Conservation (phyloP, 2,797 vertebrate genomes). For the Trachops cirrhosus region DNA sequence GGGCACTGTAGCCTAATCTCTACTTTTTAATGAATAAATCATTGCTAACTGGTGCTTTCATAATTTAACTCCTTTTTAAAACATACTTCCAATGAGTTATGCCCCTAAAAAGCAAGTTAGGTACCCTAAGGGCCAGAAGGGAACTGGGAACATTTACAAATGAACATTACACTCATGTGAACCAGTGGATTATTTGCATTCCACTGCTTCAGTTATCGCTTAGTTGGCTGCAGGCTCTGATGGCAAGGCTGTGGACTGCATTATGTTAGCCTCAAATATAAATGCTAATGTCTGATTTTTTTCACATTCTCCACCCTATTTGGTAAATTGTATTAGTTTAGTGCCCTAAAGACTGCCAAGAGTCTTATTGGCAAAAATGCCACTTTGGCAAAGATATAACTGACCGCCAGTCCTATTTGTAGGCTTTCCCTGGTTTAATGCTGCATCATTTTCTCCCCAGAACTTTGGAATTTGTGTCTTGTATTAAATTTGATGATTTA, state of each 20-base stretch:
- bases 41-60: conserved; percentile 79
- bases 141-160: conserved; percentile 83
- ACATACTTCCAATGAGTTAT: conserved; percentile 71
- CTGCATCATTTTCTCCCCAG: conserved; percentile 55
- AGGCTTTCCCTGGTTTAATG: conserved; percentile 69
- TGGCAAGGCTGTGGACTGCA: conserved; percentile 81
- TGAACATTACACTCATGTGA: conserved; percentile 83
- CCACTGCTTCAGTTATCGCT: conserved; percentile 83
- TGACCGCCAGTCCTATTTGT: conserved; percentile 76
- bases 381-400: conserved; percentile 81
- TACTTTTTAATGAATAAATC: conserved; percentile 87
- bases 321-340: conserved; percentile 80
- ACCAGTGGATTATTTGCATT: conserved; percentile 84
- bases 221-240: conserved; percentile 78
- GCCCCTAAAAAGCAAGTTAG: conserved; percentile 77
- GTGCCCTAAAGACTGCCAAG: conserved; percentile 81
- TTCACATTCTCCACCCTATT: conserved; percentile 87
- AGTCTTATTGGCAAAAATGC: conserved; percentile 84
- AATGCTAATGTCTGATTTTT: conserved; percentile 84
- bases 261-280: conserved; percentile 83
- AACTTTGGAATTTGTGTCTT: conserved; percentile 41
- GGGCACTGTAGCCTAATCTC: conserved; percentile 83
- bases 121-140: conserved; percentile 76
- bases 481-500: conserved; percentile 63
- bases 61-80: conserved; percentile 78